Evolutionary conservation across 1,140 invertebrate genomes (phyloP).

Genomic region (Papilio helenus): DNA sequence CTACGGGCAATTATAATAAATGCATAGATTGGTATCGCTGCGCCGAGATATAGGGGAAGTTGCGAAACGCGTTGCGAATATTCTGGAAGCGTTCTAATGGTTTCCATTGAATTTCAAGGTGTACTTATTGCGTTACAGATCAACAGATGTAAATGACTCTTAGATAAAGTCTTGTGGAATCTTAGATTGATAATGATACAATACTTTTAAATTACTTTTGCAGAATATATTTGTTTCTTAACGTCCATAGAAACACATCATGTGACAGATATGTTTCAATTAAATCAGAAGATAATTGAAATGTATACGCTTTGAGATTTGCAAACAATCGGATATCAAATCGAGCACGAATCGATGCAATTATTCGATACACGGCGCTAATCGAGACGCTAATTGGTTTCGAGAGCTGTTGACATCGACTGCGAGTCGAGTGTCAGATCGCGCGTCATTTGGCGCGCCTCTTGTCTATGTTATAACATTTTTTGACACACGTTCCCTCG

Average conservation of each 20-base stretch:
- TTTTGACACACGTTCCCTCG: not conserved
- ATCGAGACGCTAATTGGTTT: slow-evolving; percentile 11
- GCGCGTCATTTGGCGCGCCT: not conserved
- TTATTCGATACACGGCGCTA: slow-evolving; percentile 17
- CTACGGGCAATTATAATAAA: slow-evolving; percentile 42
- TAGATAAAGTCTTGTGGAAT: not conserved
- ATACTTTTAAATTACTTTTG: too few species aligned
- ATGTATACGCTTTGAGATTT: not conserved
- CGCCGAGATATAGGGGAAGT: slow-evolving; percentile 49
- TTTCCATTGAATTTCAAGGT: slow-evolving; percentile 50
- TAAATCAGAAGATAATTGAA: too few species aligned
- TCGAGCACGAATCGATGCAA: slow-evolving; percentile 4
- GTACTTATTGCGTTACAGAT: not conserved
- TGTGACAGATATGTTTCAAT: too few species aligned
- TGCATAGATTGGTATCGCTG: slow-evolving; percentile 48
- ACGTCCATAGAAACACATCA: too few species aligned
- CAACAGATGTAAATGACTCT: not conserved
- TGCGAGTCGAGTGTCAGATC: slow-evolving; percentile 18
- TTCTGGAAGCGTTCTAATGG: slow-evolving; percentile 52
- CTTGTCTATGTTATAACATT: not conserved
- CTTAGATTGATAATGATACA: not conserved
- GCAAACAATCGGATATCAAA: not conserved
- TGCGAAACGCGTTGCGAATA: slow-evolving; percentile 49
- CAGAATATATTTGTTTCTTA: too few species aligned
- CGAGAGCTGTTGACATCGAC: slow-evolving; percentile 20